Base-by-base conservation (phyloP, 2,797 vertebrate genomes). In the Pseudomugil gertrudae region DNA sequence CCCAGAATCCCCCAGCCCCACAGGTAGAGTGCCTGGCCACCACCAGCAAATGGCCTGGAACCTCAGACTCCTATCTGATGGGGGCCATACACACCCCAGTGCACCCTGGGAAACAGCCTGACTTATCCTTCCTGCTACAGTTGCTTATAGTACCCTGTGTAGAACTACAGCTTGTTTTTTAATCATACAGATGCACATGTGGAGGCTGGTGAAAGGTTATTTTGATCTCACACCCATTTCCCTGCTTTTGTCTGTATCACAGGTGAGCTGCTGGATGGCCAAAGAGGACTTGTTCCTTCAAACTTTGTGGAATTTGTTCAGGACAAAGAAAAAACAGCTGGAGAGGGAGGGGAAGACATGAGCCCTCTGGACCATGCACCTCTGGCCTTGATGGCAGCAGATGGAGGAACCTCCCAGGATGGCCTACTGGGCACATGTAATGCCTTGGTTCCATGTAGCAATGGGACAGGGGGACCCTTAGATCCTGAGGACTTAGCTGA, bases 251-350 rank as follows among this genome's bases (percentile, higher is more conserved):
- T 72, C 26, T 74, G 32, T 66, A 15, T 69, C 24, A 30, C 90
- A 99, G 98, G 98, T 21, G 98, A 99, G 73, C 94, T 99, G 13
- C 92, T 99, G 72, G 98, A 99, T 19, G 98, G 98, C 24, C 97
- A 98, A 77, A 90, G 98, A 85, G 98, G 98, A 35, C 90, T 99
- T 19, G 98, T 99, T 62, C 98, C 98, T 24, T 99, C 98, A 62
- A 99, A 99, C 92, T 99, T 99, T 13, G 98, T 99, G 84, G 98
- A 98, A 77, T 97, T 99, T 78, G 95, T 99, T 53, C 97, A 99
- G 81, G 98, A 99, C 88, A 97, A 94, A 0, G 96, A 97, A 78
- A 94, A 95, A 23, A 88, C 83, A 36, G 54, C 89, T 0, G 87
- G 93, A 35, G 93, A 95, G n/a, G 91, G 87, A 1, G 94, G 94